phyloP scores from a whole-genome alignment of 2,113 vertebrate species.

The Rhynchomys soricoides region DNA sequence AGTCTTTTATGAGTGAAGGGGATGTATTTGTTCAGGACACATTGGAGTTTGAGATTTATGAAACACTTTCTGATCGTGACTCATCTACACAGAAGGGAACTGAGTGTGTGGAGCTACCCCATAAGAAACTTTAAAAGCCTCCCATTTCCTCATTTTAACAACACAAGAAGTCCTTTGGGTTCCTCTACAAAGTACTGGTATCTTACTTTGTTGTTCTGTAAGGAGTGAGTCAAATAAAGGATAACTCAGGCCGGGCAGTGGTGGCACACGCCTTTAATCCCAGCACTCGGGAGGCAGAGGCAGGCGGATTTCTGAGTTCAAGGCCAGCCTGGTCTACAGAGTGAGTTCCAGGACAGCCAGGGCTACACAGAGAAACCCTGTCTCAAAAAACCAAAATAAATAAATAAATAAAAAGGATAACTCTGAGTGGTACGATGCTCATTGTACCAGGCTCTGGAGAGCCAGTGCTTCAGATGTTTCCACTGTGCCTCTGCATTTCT shows the following conservation, averaged over 20 bases:
- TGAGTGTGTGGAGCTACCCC: neutral
- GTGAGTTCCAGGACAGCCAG: too few relatives aligned
- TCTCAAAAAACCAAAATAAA: too few relatives aligned
- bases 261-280: too few relatives aligned
- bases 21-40: neutral
- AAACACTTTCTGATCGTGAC: neutral
- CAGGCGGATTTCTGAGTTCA: too few relatives aligned
- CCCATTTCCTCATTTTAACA: neutral
- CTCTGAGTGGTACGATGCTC: neutral
- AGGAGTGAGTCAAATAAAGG: neutral
- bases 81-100: neutral
- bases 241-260: too few relatives aligned
- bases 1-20: constrained; percentile 1
- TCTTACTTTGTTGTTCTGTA: neutral
- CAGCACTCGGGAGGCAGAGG: too few relatives aligned
- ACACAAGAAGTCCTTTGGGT: neutral
- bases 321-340: too few relatives aligned
- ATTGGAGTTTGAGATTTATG: neutral
- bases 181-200: neutral
- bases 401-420: neutral
- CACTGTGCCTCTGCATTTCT: neutral
- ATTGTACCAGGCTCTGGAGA: neutral
- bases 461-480: neutral
- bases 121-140: neutral
- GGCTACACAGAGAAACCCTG: too few relatives aligned